These are phyloP conservation scores for Cirrhinus molitorella DNA, from an alignment of 2,797 vertebrate genomes.

Conservation along the genomic window DNA sequence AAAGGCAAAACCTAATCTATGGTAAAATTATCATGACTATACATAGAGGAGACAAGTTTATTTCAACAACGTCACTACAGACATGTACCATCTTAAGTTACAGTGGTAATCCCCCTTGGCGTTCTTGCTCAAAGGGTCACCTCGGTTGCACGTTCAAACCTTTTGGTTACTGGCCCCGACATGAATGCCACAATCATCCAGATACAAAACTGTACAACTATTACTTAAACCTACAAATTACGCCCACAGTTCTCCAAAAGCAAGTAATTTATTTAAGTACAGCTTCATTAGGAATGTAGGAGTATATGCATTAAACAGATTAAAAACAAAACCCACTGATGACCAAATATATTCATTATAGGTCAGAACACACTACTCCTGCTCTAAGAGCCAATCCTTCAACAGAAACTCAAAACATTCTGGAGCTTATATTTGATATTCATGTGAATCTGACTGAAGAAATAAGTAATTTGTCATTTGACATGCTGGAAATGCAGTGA, in stretches of 20 bases:
- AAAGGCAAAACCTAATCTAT: neutral
- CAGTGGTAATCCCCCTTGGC: neutral
- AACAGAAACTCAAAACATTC: neutral
- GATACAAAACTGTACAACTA: neutral
- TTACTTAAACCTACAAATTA: neutral
- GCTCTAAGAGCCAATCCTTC: neutral
- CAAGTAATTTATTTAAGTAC: neutral
- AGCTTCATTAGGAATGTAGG: neutral
- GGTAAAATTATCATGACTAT: neutral
- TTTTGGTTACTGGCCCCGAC: neutral
- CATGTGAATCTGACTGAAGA: neutral
- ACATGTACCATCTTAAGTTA: slow-evolving; percentile 8
- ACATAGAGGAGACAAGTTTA: neutral
- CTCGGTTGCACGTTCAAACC: neutral
- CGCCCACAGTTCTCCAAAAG: neutral
- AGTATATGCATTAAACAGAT: neutral
- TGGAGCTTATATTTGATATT: neutral
- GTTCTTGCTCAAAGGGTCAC: slow-evolving; percentile 17
- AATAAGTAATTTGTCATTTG: neutral
- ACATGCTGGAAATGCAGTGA: neutral
- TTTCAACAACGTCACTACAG: neutral
- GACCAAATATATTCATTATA: neutral
- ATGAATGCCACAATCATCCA: neutral
- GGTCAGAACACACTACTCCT: neutral
- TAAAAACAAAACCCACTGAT: neutral